These are phyloP conservation scores for Bombus soroeensis DNA, from an alignment of 1,140 invertebrate genomes.

Conservation along the genomic window DNA sequence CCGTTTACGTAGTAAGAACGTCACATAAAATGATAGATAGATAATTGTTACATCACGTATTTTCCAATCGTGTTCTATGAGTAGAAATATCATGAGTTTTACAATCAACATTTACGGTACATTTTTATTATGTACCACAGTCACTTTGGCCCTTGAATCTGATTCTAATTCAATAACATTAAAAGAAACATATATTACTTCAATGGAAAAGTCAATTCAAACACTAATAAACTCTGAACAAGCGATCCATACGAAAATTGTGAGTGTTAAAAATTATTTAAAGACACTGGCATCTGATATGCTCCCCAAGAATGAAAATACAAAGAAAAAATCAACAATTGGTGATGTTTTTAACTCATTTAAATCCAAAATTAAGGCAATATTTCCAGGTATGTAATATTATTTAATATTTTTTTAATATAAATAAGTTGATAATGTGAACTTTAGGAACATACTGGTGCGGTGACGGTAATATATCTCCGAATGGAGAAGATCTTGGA, in stretches of 20 bases:
- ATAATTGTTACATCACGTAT: background rate
- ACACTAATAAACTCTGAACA: background rate
- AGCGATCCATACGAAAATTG: background rate
- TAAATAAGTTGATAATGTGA: slow-evolving; percentile 1
- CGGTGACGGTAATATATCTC: slow-evolving; percentile 83
- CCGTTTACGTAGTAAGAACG: background rate
- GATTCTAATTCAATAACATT: background rate
- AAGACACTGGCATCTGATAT: background rate
- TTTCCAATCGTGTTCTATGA: background rate
- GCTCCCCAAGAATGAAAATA: too few relatives aligned
- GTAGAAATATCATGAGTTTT: background rate
- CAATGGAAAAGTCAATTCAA: background rate
- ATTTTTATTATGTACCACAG: background rate
- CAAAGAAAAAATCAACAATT: background rate
- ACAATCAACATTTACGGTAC: too few relatives aligned
- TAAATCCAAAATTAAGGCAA: slow-evolving; percentile 82
- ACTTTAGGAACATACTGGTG: slow-evolving; percentile 84
- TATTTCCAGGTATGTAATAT: slow-evolving; percentile 81
- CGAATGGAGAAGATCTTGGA: slow-evolving; percentile 81
- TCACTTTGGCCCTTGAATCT: background rate
- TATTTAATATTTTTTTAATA: background rate
- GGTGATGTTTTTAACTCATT: slow-evolving; percentile 76
- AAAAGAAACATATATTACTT: slow-evolving; percentile 6
- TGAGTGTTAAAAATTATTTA: background rate
- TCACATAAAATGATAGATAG: background rate